These are phyloP conservation scores for Antechinus flavipes DNA, from an alignment of 2,113 vertebrate genomes.

Conservation along the genomic window DNA sequence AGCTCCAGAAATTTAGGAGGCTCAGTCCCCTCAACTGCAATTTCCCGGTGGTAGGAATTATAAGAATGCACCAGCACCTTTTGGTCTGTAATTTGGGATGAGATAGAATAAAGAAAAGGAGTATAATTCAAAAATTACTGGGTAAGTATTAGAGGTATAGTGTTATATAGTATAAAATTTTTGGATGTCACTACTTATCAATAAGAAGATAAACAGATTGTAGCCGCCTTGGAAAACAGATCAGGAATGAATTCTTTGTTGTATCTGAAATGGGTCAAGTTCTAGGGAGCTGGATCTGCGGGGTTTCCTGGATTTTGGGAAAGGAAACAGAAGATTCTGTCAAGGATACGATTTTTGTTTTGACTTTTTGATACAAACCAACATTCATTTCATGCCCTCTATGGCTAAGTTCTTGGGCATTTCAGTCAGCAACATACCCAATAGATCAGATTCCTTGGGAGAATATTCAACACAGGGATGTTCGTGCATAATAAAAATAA, in stretches of 20 bases:
- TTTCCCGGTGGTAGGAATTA: not conserved
- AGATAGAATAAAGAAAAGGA: not conserved
- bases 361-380: not conserved
- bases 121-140: not conserved
- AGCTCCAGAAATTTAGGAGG: not conserved
- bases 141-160: not conserved
- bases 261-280: not conserved
- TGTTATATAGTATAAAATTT: not conserved
- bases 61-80: not conserved
- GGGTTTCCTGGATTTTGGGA: not conserved
- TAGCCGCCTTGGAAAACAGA: not conserved
- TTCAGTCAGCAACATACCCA: not conserved
- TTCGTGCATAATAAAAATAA: not conserved
- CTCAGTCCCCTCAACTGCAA: not conserved
- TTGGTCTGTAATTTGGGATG: not conserved
- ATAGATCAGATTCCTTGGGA: not conserved
- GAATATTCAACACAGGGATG: not conserved
- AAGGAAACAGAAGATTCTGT: not conserved
- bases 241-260: not conserved
- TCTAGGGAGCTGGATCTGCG: not conserved
- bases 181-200: not conserved
- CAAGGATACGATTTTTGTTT: not conserved
- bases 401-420: not conserved
- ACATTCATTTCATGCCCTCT: not conserved
- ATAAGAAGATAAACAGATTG: not conserved